Evolutionary conservation across 2,797 vertebrate genomes (phyloP), one percentile per base, ranked within the genome.

Genomic region (Phataginus tricuspis): DNA sequence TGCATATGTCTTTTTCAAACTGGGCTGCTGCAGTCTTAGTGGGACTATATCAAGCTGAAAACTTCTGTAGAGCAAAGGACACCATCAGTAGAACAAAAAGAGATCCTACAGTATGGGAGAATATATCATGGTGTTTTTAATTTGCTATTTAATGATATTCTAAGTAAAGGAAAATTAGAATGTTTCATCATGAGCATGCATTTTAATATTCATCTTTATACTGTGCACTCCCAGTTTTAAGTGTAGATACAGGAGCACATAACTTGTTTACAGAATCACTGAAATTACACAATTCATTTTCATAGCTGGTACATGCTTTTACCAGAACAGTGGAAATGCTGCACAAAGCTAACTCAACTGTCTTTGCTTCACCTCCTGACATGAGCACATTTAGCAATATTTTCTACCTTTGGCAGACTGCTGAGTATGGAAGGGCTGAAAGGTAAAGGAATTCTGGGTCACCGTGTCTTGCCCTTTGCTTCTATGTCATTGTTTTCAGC

Each of bases 111-210:
- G n/a, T n/a, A n/a, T n/a, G n/a, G n/a, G n/a, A n/a, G n/a, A n/a
- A n/a, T n/a, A n/a, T n/a, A n/a, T 39, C 37, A 39, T 45, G 42
- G 42, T 86, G 21, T 91, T 86, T 71, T 79, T 23, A 92, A 86
- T 86, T 93, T 61, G 18, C 49, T 74, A 61, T 23, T 96, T 77
- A 71, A 55, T 77, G 27, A 83, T 53, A 91, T 80, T 75, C 39
- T 59, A 85, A 93, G 37, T 83, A 93, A 94, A 64, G n/a, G 39
- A 93, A 86, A 90, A 95, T 88, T 78, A 83, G 75, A 88, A 80
- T 69, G 42, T 77, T 92, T 86, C 68, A 83, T 90, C 74, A 83
- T 45, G 64, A 61, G 69, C 66, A 53, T 66, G 23, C 25, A 91
- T 66, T 89, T 82, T 66, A 74, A 15, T 9, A 42, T 39, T 85